Base-by-base conservation (phyloP, 2,888 invertebrate genomes). In the Conops quadrifasciatus region DNA sequence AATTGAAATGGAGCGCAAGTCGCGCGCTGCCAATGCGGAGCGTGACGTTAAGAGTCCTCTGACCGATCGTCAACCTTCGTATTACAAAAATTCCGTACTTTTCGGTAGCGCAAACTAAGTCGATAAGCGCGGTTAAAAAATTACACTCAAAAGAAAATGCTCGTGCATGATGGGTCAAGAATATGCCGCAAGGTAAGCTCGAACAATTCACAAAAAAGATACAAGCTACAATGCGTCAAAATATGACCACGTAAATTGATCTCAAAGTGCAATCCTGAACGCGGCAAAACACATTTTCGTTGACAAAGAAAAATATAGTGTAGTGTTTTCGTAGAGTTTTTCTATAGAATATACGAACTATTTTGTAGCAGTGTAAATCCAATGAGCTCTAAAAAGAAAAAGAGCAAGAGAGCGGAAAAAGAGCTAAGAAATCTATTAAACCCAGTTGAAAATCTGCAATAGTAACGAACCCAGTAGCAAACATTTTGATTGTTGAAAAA, bases 61-160 rank as follows among this genome's bases (percentile, higher is more conserved):
- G 75, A 93, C 94, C 80, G 94, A 94, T 86, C 89, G 92, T 74
- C 89, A 91, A 72, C 90, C 91, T 79, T 80, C 83, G 13, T 95
- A 95, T 87, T 95, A 94, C 88, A 95, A 95, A 87, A 95, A 94
- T 87, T 94, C 95, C 47, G 94, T 95, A 77, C 89, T 95, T 76
- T 95, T 94, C 86, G 94, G 94, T 80, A 94, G 94, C 84, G 94
- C 94, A 83, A 94, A 94, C 88, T 90, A 90, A 88, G 58, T 69
- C 68, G 43, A 71, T 69, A 3, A 67, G n/a, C 45, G 7, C 1
- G 58, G 28, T 30, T 43, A 28, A 1, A 15, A 13, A 56, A 28
- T 56, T 5, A 9, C 11, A n/a, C n/a, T n/a, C n/a, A n/a, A n/a
- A n/a, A n/a, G n/a, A n/a, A n/a, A n/a, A n/a, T n/a, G n/a, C 3